Evolutionary conservation across 2,888 invertebrate genomes (phyloP).

Genomic region (Mimachlamys varia): DNA sequence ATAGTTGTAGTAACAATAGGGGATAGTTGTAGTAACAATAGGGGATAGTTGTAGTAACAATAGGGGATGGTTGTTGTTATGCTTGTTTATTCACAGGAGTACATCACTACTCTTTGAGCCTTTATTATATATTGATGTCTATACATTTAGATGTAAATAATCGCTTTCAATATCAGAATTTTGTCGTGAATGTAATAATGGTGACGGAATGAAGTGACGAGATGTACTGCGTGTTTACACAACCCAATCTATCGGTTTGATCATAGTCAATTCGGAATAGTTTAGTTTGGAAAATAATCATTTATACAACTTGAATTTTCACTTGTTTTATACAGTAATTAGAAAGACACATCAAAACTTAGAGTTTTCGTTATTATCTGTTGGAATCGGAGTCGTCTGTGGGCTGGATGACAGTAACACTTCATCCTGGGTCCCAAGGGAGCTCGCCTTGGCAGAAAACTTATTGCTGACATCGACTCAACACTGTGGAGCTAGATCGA

Average conservation of each 20-base stretch:
- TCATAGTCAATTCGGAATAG: background rate
- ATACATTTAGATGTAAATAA: background rate
- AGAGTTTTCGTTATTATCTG: background rate
- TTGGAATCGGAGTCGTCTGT: background rate
- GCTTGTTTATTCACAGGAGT: too few relatives aligned
- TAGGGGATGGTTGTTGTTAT: too few relatives aligned
- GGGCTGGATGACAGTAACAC: background rate
- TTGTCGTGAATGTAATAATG: background rate
- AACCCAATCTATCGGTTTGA: background rate
- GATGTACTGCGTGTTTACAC: background rate
- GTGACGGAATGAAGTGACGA: background rate
- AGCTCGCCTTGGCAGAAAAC: conserved; percentile 11
- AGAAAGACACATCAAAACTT: background rate
- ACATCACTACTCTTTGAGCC: too few relatives aligned
- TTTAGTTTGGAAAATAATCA: background rate
- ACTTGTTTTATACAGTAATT: background rate
- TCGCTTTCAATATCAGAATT: background rate
- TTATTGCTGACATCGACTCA: background rate
- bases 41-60: too few relatives aligned
- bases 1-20: too few relatives aligned
- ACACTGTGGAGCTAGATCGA: background rate
- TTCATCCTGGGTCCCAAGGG: conserved; percentile 13
- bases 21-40: too few relatives aligned
- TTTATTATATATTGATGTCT: too few relatives aligned
- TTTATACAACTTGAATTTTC: background rate